Evolutionary conservation across 2,797 vertebrate species (phyloP).

Genomic region (Thamnophis elegans): DNA sequence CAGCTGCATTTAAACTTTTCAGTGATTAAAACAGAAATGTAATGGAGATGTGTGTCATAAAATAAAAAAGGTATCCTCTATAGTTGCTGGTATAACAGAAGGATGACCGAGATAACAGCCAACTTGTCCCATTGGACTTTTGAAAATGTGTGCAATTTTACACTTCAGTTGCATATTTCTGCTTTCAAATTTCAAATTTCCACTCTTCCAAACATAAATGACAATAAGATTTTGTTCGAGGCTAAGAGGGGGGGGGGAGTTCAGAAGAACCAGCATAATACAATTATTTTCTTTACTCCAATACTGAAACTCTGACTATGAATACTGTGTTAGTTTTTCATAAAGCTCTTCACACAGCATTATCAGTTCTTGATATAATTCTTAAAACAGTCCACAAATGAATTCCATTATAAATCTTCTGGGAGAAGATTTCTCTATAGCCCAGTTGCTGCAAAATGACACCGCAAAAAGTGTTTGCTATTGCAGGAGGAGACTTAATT

Average conservation of each 20-base stretch:
- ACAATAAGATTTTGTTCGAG: not conserved
- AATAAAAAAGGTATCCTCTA: not conserved
- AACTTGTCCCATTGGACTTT: not conserved
- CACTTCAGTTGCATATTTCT: not conserved
- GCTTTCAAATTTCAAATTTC: not conserved
- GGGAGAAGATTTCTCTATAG: not conserved
- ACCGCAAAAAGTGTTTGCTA: not conserved
- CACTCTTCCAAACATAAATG: not conserved
- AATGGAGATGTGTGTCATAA: not conserved
- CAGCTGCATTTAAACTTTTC: not conserved
- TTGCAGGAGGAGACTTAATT: not conserved
- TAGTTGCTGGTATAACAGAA: not conserved
- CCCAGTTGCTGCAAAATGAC: not conserved
- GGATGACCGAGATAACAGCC: not conserved
- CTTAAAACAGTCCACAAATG: not conserved
- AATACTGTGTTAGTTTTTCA: not conserved
- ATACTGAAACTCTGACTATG: not conserved
- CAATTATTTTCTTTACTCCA: not conserved
- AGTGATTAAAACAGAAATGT: not conserved
- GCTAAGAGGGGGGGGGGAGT: too few species aligned
- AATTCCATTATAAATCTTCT: not conserved
- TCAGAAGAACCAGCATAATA: not conserved
- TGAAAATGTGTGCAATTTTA: not conserved
- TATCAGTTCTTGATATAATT: not conserved
- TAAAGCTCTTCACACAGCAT: not conserved